Conservation (phyloP, 2,888 invertebrate species). For the Eilema caniola region DNA sequence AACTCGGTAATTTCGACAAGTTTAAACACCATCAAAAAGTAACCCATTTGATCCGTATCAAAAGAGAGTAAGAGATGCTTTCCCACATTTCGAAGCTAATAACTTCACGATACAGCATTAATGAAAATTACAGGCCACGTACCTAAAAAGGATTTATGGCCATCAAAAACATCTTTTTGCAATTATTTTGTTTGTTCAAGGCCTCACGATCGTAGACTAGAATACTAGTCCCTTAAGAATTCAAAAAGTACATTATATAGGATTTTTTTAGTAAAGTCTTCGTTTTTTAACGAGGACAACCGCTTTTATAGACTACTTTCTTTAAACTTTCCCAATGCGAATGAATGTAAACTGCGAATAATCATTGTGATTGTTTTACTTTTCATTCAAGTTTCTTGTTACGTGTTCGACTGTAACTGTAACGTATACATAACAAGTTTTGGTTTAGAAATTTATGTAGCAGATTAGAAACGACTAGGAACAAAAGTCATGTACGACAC, state of each 20-base stretch:
- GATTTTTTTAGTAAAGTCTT: constrained; percentile 25
- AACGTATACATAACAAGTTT: not conserved
- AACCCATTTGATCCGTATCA: not conserved
- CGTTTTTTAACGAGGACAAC: constrained; percentile 11
- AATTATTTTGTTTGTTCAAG: constrained; percentile 21
- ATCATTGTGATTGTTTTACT: not conserved
- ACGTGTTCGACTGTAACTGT: too few relatives aligned
- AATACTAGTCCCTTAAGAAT: constrained; percentile 18
- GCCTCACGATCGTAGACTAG: not conserved
- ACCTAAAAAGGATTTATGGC: constrained; percentile 11
- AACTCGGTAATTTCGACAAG: too few relatives aligned
- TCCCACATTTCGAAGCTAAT: constrained; percentile 6
- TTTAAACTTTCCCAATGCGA: constrained; percentile 12
- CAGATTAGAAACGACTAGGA: too few relatives aligned
- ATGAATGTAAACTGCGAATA: not conserved
- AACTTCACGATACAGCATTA: not conserved
- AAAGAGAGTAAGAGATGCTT: not conserved
- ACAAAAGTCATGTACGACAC: too few relatives aligned
- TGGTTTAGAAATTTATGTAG: not conserved
- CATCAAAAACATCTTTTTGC: constrained; percentile 20
- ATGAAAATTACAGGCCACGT: too few relatives aligned
- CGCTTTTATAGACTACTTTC: constrained; percentile 1
- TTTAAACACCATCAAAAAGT: not conserved
- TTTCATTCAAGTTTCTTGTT: not conserved
- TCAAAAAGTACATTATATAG: constrained; percentile 26